These are phyloP conservation scores for Pitta sordida DNA, from an alignment of 2,113 vertebrate species.

Conservation along the genomic window DNA sequence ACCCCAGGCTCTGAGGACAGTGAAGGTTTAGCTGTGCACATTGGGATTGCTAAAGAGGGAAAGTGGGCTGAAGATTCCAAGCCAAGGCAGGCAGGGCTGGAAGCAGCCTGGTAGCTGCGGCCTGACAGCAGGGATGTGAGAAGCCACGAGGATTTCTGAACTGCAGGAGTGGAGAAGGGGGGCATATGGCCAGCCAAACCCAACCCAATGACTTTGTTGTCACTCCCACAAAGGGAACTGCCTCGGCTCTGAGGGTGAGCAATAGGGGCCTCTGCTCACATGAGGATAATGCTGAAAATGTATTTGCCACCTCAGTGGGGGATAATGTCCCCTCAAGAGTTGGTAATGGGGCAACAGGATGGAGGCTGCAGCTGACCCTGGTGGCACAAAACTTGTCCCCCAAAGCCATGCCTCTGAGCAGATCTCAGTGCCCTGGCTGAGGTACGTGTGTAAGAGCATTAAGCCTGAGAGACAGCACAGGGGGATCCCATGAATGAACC, in stretches of 20 bases:
- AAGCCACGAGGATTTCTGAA: neutral
- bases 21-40: neutral
- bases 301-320: neutral
- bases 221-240: neutral
- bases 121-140: neutral
- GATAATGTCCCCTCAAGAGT: rapidly evolving
- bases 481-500: neutral
- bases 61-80: rapidly evolving
- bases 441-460: rapidly evolving
- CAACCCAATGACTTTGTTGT: neutral
- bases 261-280: neutral
- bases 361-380: no score
- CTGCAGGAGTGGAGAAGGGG: neutral
- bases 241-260: rapidly evolving
- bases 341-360: neutral
- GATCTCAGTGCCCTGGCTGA: neutral
- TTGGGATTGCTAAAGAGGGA: neutral
- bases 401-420: neutral
- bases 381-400: rapidly evolving
- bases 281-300: neutral
- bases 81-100: neutral
- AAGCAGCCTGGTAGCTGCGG: neutral
- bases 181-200: neutral
- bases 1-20: neutral
- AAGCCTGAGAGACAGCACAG: neutral